Conservation (phyloP, 37 sponge, comb jelly and placozoan species). For the Agelas oroides region DNA sequence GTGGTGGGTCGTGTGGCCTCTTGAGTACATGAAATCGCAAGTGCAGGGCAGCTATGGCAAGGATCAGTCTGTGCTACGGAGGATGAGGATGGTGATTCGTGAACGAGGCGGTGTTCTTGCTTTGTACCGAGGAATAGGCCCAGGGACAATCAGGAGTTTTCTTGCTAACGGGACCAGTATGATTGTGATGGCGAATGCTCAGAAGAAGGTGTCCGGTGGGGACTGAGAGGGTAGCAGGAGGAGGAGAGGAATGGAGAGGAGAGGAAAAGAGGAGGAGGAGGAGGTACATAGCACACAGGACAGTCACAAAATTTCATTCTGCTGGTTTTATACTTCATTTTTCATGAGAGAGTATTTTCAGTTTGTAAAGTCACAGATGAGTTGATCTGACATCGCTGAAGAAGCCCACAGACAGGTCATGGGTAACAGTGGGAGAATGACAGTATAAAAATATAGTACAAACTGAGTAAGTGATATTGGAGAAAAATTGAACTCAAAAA, state of each 20-base stretch:
- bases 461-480: no score
- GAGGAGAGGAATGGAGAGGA: not conserved
- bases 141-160: slow-evolving; percentile 96
- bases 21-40: slow-evolving; percentile 99
- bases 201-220: slow-evolving; percentile 89
- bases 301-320: not conserved
- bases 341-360: no score
- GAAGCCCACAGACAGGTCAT: no score
- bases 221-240: slow-evolving; percentile 63
- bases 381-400: no score
- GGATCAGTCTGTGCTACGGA: slow-evolving; percentile 48
- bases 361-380: no score
- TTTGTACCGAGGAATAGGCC: slow-evolving; percentile 94
- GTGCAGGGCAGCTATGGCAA: slow-evolving; percentile 89
- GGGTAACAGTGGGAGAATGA: no score
- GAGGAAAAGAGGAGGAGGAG: not conserved
- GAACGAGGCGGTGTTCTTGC: slow-evolving; percentile 89
- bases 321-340: no score
- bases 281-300: not conserved
- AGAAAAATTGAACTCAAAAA: no score
- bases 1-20: slow-evolving; percentile 99
- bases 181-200: slow-evolving; percentile 96
- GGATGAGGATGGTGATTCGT: slow-evolving; percentile 75
- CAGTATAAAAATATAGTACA: no score
- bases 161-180: slow-evolving; percentile 96